Percentiles rank a stretch among this genome's conserved stretches.
phyloP scores from a whole-genome alignment of 2,113 vertebrate genomes.

The Passer montanus region DNA sequence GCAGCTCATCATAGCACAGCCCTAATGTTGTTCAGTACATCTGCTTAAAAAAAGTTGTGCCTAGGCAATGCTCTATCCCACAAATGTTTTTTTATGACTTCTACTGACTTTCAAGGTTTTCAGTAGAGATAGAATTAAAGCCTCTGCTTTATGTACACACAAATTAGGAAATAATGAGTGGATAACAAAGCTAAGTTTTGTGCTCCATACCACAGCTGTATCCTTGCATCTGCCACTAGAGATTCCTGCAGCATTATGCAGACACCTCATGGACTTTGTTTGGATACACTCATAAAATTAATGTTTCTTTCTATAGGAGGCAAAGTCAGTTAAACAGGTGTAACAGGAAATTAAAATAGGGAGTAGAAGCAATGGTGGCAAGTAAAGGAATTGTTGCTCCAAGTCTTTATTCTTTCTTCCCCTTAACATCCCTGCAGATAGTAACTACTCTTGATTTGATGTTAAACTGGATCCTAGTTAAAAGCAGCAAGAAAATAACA shows the following conservation, averaged over 20 bases:
- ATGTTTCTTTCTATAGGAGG: slow-evolving; percentile 28
- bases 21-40: slow-evolving; percentile 67
- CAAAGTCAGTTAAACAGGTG: slow-evolving; percentile 28
- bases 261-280: neutral
- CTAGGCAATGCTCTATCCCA: slow-evolving; percentile 47
- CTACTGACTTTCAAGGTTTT: slow-evolving; percentile 47
- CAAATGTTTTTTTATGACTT: slow-evolving; percentile 60
- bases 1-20: slow-evolving; percentile 62
- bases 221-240: slow-evolving; percentile 14
- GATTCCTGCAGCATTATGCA: neutral
- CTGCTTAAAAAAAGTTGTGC: slow-evolving; percentile 67
- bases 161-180: slow-evolving; percentile 28
- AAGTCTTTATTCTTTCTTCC: neutral
- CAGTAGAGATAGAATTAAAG: slow-evolving; percentile 28
- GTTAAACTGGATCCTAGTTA: neutral
- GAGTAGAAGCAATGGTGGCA: neutral
- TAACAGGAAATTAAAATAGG: neutral
- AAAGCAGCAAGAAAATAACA: neutral
- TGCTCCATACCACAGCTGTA: neutral
- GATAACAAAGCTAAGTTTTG: neutral
- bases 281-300: neutral
- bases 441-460: neutral
- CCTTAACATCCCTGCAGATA: neutral
- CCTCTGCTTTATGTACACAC: neutral
- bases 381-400: neutral